Conservation (phyloP, 2,888 invertebrate species). For the Macropis europaea region DNA sequence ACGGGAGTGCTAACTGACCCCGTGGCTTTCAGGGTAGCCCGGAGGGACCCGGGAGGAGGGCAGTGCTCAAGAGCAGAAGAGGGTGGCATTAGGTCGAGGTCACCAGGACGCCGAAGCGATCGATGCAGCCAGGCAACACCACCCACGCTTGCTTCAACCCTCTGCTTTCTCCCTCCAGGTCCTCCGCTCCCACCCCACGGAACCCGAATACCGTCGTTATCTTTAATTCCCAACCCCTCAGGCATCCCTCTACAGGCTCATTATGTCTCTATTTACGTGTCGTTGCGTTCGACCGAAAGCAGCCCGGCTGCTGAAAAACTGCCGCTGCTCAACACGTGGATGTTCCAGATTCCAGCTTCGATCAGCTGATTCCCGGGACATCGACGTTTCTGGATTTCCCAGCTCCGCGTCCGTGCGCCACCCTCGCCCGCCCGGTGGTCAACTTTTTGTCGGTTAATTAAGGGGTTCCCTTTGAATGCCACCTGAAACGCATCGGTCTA, state of each 20-base stretch:
- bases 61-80: constrained; percentile 74
- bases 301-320: background rate
- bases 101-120: constrained; percentile 82
- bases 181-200: constrained; percentile 19
- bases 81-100: constrained; percentile 84
- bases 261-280: constrained; percentile 38
- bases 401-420: background rate
- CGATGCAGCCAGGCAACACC: constrained; percentile 81
- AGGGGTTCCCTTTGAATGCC: too few relatives aligned
- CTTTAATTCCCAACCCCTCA: background rate
- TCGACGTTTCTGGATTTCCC: background rate
- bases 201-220: constrained; percentile 25
- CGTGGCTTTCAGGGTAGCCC: constrained; percentile 41
- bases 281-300: constrained; percentile 25
- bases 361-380: constrained; percentile 48
- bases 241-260: constrained; percentile 1
- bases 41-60: constrained; percentile 78
- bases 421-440: background rate
- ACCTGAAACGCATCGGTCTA: too few relatives aligned
- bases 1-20: constrained; percentile 73
- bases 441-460: background rate
- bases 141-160: constrained; percentile 42
- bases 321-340: constrained; percentile 41
- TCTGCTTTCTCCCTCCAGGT: constrained; percentile 24
- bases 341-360: constrained; percentile 24